Base-by-base conservation (phyloP, 2,888 invertebrate genomes). In the Xanthia icteritia region DNA sequence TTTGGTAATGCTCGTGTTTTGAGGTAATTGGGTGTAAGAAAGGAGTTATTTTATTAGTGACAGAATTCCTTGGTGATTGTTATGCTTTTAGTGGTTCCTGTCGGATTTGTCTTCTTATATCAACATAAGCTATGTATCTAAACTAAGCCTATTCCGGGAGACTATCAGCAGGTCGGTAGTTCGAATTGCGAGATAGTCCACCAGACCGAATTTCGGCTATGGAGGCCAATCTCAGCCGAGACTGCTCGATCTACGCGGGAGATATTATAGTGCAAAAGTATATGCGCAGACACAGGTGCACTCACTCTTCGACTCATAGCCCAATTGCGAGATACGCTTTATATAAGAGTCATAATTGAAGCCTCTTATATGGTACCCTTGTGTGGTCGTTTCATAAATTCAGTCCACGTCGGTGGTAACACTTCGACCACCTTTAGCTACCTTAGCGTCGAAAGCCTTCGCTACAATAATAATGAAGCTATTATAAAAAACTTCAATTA, bases 1-100 rank as follows among this genome's bases (percentile, higher is more conserved):
- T 74, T 78, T 56, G 23, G 42, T 75, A 73, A 76, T 77, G 27
- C 63, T 65, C 60, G n/a, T 78, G 36, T 81, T 76, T 72, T 64
- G 48, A 64, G 13, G 56, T 71, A 39, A 66, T 11, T 27, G 61
- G 42, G 39, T 72, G 36, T 54, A n/a, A 51, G 13, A 58, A 71
- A 31, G 5, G 45, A 77, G 42, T 81, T 67, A 73, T 80, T 76
- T 76, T 68, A 83, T 73, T 73, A 65, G 65, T 60, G 6, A 58
- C 36, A 64, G 23, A 58, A 42, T 76, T 82, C 48, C n/a, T 73
- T 61, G 15, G 11, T 13, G 17, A 39, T 64, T 60, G 0, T 56
- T 36, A 42, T 56, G 13, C 20, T 0, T 2, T 58, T 54, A 3
- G 36, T 36, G 51, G 9, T 13, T 48, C 0, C 48, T 27, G 3